Percentiles rank a stretch among this genome's conserved stretches.
These are phyloP conservation scores for Peromyscus attwateri DNA, from an alignment of 2,797 vertebrate species.

Conservation along the genomic window DNA sequence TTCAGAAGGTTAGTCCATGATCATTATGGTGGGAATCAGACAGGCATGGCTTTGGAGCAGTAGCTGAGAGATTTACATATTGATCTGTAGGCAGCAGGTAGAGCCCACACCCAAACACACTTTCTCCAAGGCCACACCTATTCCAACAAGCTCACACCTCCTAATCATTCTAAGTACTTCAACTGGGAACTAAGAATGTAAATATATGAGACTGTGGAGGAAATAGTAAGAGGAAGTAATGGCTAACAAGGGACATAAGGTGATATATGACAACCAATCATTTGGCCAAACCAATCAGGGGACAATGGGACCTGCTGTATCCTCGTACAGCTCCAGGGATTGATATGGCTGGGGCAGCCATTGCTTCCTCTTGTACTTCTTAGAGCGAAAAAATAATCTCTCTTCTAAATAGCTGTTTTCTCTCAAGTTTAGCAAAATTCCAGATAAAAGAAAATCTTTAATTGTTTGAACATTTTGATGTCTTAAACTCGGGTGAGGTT, in stretches of 20 bases:
- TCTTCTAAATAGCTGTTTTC: not conserved
- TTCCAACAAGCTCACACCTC: too few species aligned
- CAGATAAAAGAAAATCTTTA: not conserved
- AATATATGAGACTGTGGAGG: not conserved
- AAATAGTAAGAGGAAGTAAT: not conserved
- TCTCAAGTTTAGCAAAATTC: not conserved
- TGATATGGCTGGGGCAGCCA: too few species aligned
- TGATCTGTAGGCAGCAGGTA: not conserved
- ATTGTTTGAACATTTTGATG: not conserved
- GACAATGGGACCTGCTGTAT: not conserved
- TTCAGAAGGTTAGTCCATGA: not conserved
- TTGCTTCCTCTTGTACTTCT: not conserved
- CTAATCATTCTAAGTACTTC: not conserved
- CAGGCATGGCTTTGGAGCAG: too few species aligned
- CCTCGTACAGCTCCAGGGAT: not conserved
- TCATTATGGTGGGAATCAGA: not conserved
- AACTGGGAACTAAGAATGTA: not conserved
- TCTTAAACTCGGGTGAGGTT: not conserved
- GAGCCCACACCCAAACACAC: not conserved
- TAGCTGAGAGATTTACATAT: not conserved
- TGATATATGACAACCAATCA: too few species aligned
- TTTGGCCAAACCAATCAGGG: not conserved
- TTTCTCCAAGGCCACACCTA: not conserved
- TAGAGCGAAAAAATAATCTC: not conserved
- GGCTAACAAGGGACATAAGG: not conserved